phyloP scores from a whole-genome alignment of 2,888 invertebrate genomes.

The Cordilura impudica region DNA sequence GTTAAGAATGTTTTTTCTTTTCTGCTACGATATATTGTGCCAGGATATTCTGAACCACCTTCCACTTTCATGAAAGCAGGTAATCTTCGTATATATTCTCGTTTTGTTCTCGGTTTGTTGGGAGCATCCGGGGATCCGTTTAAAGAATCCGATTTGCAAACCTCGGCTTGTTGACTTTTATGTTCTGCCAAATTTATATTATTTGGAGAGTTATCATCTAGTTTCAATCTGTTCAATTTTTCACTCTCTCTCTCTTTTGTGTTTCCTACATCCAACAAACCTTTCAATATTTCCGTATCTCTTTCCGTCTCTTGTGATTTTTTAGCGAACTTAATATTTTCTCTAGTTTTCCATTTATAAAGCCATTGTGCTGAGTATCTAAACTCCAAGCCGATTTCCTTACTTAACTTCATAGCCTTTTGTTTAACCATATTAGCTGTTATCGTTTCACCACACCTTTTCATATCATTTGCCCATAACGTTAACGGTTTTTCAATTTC shows the following conservation, averaged over 20 bases:
- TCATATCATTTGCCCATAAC: slow-evolving; percentile 46
- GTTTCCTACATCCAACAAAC: slow-evolving; percentile 16
- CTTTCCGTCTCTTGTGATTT: neutral
- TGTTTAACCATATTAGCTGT: slow-evolving; percentile 27
- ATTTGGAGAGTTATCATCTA: neutral
- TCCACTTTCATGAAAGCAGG: neutral
- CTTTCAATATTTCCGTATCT: slow-evolving; percentile 25
- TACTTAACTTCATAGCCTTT: slow-evolving; percentile 31
- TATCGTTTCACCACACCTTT: neutral
- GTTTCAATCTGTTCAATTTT: neutral
- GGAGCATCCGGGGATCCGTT: neutral
- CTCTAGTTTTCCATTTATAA: slow-evolving; percentile 54
- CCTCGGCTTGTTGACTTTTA: neutral
- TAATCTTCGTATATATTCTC: slow-evolving; percentile 12
- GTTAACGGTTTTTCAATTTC: slow-evolving; percentile 41
- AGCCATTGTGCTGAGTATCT: slow-evolving; percentile 39
- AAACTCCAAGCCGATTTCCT: slow-evolving; percentile 23
- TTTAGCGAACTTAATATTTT: slow-evolving; percentile 39
- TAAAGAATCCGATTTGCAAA: no score
- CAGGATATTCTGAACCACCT: neutral
- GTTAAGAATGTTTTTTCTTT: slow-evolving; percentile 56
- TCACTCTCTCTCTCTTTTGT: neutral
- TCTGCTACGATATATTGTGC: slow-evolving; percentile 20
- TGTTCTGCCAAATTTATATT: neutral
- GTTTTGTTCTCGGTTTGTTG: slow-evolving; percentile 10